Percentiles rank a stretch among this genome's conserved stretches.
These are phyloP conservation scores for Tachyglossus aculeatus DNA, from an alignment of 2,797 vertebrate species.

Conservation along the genomic window DNA sequence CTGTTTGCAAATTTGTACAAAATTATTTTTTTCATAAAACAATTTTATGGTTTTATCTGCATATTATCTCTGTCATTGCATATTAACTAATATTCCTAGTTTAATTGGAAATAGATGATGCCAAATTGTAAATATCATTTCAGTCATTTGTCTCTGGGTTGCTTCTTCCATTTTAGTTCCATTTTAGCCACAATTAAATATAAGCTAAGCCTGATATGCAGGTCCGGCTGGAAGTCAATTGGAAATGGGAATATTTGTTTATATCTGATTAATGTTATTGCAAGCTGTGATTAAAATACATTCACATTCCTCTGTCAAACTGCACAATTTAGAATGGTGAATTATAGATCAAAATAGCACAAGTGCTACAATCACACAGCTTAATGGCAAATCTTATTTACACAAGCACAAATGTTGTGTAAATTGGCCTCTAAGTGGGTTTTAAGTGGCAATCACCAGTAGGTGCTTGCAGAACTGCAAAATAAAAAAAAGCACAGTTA, in stretches of 20 bases:
- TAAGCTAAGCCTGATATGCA: rapidly evolving
- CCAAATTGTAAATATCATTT: slow-evolving; percentile 62
- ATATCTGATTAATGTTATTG: slow-evolving; percentile 61
- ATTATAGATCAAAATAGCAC: slow-evolving; percentile 63
- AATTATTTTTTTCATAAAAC: slow-evolving; percentile 27
- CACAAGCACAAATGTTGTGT: slow-evolving; percentile 50
- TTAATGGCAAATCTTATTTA: slow-evolving; percentile 49
- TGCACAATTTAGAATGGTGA: slow-evolving; percentile 56
- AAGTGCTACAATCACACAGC: slow-evolving; percentile 42
- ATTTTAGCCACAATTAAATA: background rate
- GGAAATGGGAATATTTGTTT: slow-evolving; percentile 34
- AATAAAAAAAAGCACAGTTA: slow-evolving; percentile 41
- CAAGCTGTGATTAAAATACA: slow-evolving; percentile 58
- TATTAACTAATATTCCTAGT: slow-evolving; percentile 58
- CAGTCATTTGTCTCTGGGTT: slow-evolving; percentile 58
- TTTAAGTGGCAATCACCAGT: slow-evolving; percentile 53
- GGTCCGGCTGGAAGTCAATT: background rate
- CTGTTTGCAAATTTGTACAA: slow-evolving; percentile 61
- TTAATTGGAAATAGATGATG: slow-evolving; percentile 64
- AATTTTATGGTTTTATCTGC: slow-evolving; percentile 36
- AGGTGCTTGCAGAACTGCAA: slow-evolving; percentile 56
- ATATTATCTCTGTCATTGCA: slow-evolving; percentile 38
- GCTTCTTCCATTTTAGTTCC: slow-evolving; percentile 8
- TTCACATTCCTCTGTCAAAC: slow-evolving; percentile 50
- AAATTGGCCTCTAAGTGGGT: slow-evolving; percentile 56